Conservation (phyloP, 2,888 invertebrate genomes). For the Troides helena region DNA sequence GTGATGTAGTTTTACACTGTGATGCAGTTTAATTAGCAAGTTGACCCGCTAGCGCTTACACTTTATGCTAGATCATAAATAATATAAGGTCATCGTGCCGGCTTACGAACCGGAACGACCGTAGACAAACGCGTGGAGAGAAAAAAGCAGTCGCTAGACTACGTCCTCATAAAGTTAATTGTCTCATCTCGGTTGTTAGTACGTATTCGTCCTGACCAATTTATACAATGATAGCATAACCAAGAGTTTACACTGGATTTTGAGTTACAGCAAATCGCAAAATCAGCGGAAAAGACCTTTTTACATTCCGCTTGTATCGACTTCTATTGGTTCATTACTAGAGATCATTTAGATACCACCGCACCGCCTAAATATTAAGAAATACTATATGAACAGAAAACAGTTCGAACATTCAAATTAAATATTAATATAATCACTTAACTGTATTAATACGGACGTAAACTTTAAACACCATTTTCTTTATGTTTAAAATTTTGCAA, state of each 20-base stretch:
- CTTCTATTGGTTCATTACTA: too few relatives aligned
- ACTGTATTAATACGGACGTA: too few relatives aligned
- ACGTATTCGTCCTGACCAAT: neutral
- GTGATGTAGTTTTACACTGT: too few relatives aligned
- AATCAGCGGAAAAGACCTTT: too few relatives aligned
- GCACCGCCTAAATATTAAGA: too few relatives aligned
- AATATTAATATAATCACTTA: too few relatives aligned
- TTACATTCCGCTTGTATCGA: too few relatives aligned
- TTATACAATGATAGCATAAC: neutral
- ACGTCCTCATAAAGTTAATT: slow-evolving; percentile 51
- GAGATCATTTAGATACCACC: too few relatives aligned
- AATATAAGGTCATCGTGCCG: slow-evolving; percentile 76
- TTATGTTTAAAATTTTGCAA: too few relatives aligned
- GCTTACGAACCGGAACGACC: slow-evolving; percentile 76
- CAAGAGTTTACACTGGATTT: neutral
- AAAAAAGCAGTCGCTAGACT: slow-evolving; percentile 62
- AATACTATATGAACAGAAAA: too few relatives aligned
- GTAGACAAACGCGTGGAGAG: slow-evolving; percentile 61
- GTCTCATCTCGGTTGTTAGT: slow-evolving; percentile 28
- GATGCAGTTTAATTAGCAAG: neutral
- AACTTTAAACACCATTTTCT: too few relatives aligned
- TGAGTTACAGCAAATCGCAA: neutral
- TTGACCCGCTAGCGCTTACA: slow-evolving; percentile 39
- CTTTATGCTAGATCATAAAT: slow-evolving; percentile 54
- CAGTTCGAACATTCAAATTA: too few relatives aligned